Conservation (phyloP, 2,888 invertebrate genomes). For the Pyrrhopygopsis socrates region DNA sequence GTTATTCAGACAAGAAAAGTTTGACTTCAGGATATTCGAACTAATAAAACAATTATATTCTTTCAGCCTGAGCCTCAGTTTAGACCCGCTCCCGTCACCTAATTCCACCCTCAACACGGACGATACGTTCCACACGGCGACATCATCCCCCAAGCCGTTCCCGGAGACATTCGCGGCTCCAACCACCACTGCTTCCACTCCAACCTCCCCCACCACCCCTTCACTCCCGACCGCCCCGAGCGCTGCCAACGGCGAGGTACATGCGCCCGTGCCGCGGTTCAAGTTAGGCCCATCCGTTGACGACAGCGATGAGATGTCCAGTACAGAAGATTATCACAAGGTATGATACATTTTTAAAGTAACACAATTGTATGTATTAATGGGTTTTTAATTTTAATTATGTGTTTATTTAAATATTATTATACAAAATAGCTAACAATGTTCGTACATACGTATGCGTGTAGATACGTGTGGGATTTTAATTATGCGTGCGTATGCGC, state of each 20-base stretch:
- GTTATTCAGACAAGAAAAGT: no score
- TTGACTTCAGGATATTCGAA: no score
- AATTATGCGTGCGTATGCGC: no score
- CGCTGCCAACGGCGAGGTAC: slow-evolving; percentile 53
- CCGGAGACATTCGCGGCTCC: slow-evolving; percentile 86
- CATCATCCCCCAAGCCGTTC: slow-evolving; percentile 87
- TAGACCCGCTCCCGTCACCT: slow-evolving; percentile 96
- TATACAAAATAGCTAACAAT: no score
- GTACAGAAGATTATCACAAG: slow-evolving; percentile 95
- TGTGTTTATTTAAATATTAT: no score
- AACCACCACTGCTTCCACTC: slow-evolving; percentile 77
- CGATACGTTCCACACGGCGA: slow-evolving; percentile 98
- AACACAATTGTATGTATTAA: background rate
- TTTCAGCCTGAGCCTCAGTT: slow-evolving; percentile 95
- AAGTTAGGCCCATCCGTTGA: slow-evolving; percentile 92
- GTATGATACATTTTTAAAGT: slow-evolving; percentile 81
- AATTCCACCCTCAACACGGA: slow-evolving; percentile 94
- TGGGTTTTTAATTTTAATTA: no score
- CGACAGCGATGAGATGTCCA: slow-evolving; percentile 96
- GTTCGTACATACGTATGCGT: no score
- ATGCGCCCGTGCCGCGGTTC: slow-evolving; percentile 88
- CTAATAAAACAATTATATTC: background rate
- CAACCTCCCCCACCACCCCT: background rate
- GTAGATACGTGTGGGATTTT: background rate
- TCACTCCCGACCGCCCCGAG: background rate